Evolutionary conservation across 2,797 vertebrate genomes (phyloP).

Genomic region (Cyclura pinguis): DNA sequence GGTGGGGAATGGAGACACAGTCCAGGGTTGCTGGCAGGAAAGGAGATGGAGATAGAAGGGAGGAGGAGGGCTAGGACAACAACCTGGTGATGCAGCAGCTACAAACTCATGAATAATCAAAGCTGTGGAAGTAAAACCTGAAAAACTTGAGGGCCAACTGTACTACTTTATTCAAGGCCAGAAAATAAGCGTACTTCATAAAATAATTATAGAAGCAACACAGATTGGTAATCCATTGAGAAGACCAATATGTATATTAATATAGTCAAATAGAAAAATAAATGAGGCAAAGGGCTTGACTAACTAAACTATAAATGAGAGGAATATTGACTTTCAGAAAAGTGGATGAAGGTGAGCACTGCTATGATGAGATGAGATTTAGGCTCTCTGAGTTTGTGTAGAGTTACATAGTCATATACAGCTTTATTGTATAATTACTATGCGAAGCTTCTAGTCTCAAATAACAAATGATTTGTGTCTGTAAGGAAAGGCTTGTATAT

Average conservation of each 20-base stretch:
- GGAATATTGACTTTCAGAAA: not conserved
- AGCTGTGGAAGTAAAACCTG: too few relatives aligned
- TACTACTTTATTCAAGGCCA: not conserved
- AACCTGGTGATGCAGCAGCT: too few relatives aligned
- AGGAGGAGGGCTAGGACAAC: too few relatives aligned
- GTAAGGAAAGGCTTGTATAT: not conserved
- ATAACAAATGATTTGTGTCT: not conserved
- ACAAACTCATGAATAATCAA: too few relatives aligned
- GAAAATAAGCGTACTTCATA: not conserved
- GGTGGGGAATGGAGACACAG: too few relatives aligned
- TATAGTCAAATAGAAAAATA: not conserved
- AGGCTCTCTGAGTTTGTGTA: not conserved
- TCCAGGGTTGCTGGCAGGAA: too few relatives aligned
- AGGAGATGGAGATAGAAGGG: too few relatives aligned
- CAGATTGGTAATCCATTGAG: not conserved
- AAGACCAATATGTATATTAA: not conserved
- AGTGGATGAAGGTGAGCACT: not conserved
- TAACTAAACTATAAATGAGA: not conserved
- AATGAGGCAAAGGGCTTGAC: not conserved
- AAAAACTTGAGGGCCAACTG: too few relatives aligned
- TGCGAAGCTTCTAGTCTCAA: not conserved
- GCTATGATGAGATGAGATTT: not conserved
- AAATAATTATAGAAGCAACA: not conserved
- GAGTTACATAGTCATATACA: not conserved
- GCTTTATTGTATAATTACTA: not conserved